Percentiles rank a stretch among this genome's conserved stretches.
These are phyloP conservation scores for Colossoma macropomum DNA, from an alignment of 2,113 vertebrate genomes.

Conservation along the genomic window DNA sequence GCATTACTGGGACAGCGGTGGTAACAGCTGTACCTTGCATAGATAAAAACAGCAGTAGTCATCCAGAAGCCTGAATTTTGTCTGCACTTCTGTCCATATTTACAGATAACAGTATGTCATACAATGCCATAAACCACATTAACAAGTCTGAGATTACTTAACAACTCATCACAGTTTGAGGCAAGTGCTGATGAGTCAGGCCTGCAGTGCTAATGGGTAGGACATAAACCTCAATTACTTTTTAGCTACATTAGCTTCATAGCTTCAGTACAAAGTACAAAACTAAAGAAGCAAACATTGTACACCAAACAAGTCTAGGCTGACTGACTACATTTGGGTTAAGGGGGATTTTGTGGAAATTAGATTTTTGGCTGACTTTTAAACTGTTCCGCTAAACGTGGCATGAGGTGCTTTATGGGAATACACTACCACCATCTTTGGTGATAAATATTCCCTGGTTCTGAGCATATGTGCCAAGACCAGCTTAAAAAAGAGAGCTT, in stretches of 20 bases:
- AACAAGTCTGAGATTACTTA: no score
- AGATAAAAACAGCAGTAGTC: not conserved
- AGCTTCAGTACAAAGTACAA: not conserved
- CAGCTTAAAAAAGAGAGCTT: not conserved
- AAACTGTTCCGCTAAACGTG: not conserved
- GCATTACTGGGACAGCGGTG: not conserved
- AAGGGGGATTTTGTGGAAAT: not conserved
- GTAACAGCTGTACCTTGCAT: not conserved
- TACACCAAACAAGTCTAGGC: not conserved
- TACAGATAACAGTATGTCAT: no score
- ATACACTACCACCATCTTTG: slow-evolving; percentile 21
- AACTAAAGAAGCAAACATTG: not conserved
- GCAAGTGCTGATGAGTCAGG: not conserved
- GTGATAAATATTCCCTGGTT: slow-evolving; percentile 31
- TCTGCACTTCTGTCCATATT: no score
- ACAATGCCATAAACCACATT: no score
- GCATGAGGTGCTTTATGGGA: slow-evolving; percentile 18
- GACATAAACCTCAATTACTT: not conserved
- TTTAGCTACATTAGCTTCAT: not conserved
- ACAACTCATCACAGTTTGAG: not conserved
- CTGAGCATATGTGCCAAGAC: slow-evolving; percentile 6
- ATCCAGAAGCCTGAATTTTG: not conserved
- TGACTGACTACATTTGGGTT: not conserved
- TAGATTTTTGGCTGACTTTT: not conserved
- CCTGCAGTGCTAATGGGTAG: not conserved